A percentile compares a stretch with the other conserved stretches of the same genome.
Evolutionary conservation across 2,888 invertebrate genomes (phyloP).

Genomic region (Dynastes grantii): DNA sequence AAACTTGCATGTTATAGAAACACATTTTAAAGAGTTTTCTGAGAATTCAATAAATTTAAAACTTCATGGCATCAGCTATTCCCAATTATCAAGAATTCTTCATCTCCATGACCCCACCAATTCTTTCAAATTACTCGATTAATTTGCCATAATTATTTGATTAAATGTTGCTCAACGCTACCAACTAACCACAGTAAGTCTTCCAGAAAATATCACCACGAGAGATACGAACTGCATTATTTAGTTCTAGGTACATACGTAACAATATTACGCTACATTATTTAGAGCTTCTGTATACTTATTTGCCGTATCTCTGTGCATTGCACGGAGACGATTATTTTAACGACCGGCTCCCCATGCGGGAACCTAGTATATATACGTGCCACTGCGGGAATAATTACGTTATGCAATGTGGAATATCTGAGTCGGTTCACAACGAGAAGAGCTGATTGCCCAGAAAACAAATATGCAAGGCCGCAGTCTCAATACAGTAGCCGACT

Average conservation of each 20-base stretch:
- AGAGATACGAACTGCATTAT: conserved; percentile 1
- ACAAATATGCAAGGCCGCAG: conserved; percentile 31
- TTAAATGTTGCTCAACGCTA: too few species aligned
- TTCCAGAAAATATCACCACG: neutral
- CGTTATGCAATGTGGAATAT: conserved; percentile 25
- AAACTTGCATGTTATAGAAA: too few species aligned
- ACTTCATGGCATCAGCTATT: too few species aligned
- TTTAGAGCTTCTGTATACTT: conserved; percentile 17
- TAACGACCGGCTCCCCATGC: conserved; percentile 23
- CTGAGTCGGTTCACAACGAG: conserved; percentile 16
- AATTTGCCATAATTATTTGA: too few species aligned
- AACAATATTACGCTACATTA: conserved; percentile 29
- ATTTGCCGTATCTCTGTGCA: conserved; percentile 32
- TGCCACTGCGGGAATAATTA: conserved; percentile 41
- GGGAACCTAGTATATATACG: conserved; percentile 21
- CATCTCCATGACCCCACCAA: too few species aligned
- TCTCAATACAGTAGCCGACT: conserved; percentile 15
- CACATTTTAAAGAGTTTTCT: too few species aligned
- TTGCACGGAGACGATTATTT: conserved; percentile 35
- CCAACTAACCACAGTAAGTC: too few species aligned
- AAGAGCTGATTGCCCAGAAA: conserved; percentile 33
- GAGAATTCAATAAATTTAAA: too few species aligned
- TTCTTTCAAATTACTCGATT: too few species aligned
- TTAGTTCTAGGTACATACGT: neutral
- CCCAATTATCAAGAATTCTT: too few species aligned